Evolutionary conservation across 64 coral and sea anemone genomes (phyloP).

Genomic region (Hydrozoanthus tunicans): DNA sequence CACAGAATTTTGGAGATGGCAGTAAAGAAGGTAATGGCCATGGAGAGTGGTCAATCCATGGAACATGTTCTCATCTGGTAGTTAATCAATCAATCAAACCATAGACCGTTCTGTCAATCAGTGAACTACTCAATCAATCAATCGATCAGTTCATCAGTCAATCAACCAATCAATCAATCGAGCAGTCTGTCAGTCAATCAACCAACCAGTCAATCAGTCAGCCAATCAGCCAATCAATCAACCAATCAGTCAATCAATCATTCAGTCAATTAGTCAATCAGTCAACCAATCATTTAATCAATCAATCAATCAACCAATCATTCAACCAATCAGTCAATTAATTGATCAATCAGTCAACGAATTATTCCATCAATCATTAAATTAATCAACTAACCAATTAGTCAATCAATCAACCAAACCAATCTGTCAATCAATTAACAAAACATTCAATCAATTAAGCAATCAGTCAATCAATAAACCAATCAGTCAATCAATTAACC

Average conservation of each 20-base stretch:
- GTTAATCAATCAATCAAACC: neutral
- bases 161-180: neutral
- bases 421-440: neutral
- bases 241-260: too few species aligned
- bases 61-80: neutral
- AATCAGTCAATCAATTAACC: too few species aligned
- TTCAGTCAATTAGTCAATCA: too few species aligned
- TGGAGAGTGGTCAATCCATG: neutral
- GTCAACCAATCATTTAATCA: too few species aligned
- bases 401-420: neutral
- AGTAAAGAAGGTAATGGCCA: neutral
- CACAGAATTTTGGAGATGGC: neutral
- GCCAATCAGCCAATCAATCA: too few species aligned
- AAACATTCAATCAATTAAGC: too few species aligned
- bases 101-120: neutral
- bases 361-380: neutral
- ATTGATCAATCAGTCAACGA: neutral
- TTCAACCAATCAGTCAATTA: neutral
- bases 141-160: neutral
- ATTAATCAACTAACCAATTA: neutral
- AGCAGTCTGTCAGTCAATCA: too few species aligned
- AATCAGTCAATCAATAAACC: too few species aligned
- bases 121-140: neutral
- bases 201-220: too few species aligned
- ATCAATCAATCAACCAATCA: too few species aligned